Evolutionary conservation across 1,140 invertebrate genomes (phyloP), one percentile per base, ranked within the genome.

Genomic region (Drosophila navojoa): DNA sequence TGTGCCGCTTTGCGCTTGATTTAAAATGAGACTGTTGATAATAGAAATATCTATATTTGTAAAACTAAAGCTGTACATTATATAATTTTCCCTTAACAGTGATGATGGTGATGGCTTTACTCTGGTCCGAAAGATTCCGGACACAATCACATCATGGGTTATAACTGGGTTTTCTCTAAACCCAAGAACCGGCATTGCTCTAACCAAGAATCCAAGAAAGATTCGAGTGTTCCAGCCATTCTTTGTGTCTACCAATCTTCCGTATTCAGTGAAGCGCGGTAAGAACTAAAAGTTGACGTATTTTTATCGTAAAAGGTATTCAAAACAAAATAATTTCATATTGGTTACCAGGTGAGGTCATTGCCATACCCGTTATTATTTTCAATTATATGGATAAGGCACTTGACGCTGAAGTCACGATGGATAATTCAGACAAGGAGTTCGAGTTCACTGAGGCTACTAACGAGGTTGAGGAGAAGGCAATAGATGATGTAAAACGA

Each of bases 151-250:
- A 0, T 97, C 97, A 1, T 99, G 98, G 98, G 94, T 97, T 16
- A 94, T 99, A 0, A 97, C 96, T 35, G 98, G 97, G 1, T 99
- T 99, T 91, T 97, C 98, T 0, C 93, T 99, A 44, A 97, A 98
- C 92, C 93, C 96, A 0, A 93, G 96, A 9, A 93, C 95, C 60
- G 98, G 98, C 16, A 93, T 99, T 0, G 98, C 97, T 2, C 93
- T 99, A 3, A 95, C 96, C 10, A 92, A 95, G 54, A 90, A 93
- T 67, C 93, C 96, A 15, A 94, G 94, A 78, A 96, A 96, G 94
- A 92, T 99, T 27, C 95, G 94, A 87, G 96, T 98, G 0, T 97
- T 97, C 89, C 95, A 97, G 81, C 96, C 96, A 5, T 98, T 99
- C 92, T 98, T 98, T 85, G 93, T 98, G 29, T 95, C 95, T 3